Conservation (phyloP, 2,888 invertebrate species). For the Cyaniris semiargus region DNA sequence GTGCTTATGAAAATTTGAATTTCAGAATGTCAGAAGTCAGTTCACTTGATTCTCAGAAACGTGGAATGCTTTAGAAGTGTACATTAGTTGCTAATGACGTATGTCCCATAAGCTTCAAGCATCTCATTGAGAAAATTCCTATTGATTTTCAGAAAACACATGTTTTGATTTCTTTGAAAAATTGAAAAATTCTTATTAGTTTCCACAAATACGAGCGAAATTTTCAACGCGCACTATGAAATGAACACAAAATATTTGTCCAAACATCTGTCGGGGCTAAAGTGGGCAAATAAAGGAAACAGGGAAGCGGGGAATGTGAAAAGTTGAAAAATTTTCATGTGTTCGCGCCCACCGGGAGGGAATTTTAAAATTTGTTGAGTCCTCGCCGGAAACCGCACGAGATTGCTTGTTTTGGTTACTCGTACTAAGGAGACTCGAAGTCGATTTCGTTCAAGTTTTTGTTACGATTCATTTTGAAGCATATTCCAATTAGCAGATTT, state of each 20-base stretch:
- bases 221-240: conserved; percentile 3
- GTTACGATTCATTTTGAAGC: no score
- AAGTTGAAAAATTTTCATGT: conserved; percentile 51
- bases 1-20: background rate
- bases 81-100: background rate
- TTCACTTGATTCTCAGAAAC: background rate
- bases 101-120: background rate
- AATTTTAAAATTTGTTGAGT: conserved; percentile 65
- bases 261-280: conserved; percentile 29
- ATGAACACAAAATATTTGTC: conserved; percentile 32
- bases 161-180: background rate
- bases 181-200: background rate
- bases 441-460: no score
- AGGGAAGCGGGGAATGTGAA: conserved; percentile 43
- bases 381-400: conserved; percentile 50
- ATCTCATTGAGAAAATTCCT: background rate
- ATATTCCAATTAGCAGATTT: no score
- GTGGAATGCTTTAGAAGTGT: background rate
- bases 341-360: conserved; percentile 52
- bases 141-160: background rate
- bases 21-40: background rate
- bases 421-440: conserved; percentile 18
- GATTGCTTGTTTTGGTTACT: conserved; percentile 30
- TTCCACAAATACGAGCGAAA: background rate
- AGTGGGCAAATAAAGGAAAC: conserved; percentile 45